Evolutionary conservation across 2,888 invertebrate species (phyloP).

Genomic region (Agrochola litura): DNA sequence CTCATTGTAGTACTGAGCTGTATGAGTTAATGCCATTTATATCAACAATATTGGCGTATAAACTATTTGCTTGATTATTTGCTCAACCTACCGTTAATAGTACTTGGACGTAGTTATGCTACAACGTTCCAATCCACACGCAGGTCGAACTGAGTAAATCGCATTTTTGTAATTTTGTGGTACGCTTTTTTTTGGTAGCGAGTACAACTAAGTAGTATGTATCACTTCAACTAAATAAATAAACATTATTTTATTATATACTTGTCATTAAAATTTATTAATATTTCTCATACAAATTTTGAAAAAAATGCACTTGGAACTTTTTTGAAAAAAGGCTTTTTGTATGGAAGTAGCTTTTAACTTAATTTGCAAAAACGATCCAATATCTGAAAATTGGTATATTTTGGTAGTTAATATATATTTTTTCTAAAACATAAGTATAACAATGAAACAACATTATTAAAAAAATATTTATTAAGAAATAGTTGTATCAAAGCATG

Average conservation of each 20-base stretch:
- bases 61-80: conserved; percentile 1
- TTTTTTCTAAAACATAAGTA: conserved; percentile 8
- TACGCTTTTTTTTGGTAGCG: conserved; percentile 5
- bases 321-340: neutral
- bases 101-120: conserved; percentile 5
- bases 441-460: conserved; percentile 31
- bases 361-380: conserved; percentile 9
- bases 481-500: conserved; percentile 14
- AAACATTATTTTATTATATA: conserved; percentile 6
- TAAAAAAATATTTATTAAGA: conserved; percentile 24
- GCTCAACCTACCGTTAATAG: neutral
- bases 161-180: conserved; percentile 5
- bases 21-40: conserved; percentile 6
- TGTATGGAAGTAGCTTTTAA: conserved; percentile 10
- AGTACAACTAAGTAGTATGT: conserved; percentile 11
- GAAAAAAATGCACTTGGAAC: conserved; percentile 6
- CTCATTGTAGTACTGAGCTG: conserved; percentile 7
- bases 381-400: conserved; percentile 12
- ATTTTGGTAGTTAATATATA: conserved; percentile 12
- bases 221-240: neutral
- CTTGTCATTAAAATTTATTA: conserved; percentile 3
- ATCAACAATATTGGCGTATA: conserved; percentile 8
- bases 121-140: conserved; percentile 13
- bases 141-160: conserved; percentile 9
- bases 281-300: neutral